Evolutionary conservation across 2,113 vertebrate species (phyloP).

Genomic region (Cinclus cinclus): DNA sequence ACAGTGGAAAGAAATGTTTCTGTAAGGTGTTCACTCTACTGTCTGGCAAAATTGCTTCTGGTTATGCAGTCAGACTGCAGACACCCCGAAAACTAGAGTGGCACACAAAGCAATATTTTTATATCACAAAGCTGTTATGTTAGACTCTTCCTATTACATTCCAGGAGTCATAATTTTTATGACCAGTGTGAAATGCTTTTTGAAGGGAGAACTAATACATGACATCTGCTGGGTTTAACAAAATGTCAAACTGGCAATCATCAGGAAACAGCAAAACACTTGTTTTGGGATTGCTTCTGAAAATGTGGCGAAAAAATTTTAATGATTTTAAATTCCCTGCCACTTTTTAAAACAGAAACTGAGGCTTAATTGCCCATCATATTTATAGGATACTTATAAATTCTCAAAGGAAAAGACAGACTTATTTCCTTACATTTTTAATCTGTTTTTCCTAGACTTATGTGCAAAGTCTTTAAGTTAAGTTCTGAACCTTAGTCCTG

Average conservation of each 20-base stretch:
- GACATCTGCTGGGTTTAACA: background rate
- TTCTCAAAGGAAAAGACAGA: background rate
- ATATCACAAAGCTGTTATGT: background rate
- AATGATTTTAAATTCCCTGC: rapidly evolving
- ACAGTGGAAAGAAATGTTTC: background rate
- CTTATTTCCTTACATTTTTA: background rate
- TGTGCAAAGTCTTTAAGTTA: background rate
- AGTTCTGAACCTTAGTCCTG: background rate
- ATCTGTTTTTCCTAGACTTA: background rate
- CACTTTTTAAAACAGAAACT: background rate
- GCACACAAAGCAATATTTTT: background rate
- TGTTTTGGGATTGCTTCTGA: background rate
- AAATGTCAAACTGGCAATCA: background rate
- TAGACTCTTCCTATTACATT: background rate
- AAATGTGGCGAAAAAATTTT: background rate
- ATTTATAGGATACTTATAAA: background rate
- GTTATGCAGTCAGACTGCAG: background rate
- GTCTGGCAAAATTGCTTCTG: background rate
- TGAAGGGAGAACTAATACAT: background rate
- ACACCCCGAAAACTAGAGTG: background rate
- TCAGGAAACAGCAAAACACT: background rate
- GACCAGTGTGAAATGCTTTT: background rate
- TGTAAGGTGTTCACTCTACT: background rate
- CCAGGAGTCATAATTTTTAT: background rate
- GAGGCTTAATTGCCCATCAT: rapidly evolving